A percentile compares a stretch with the other conserved stretches of the same genome.
These are phyloP conservation scores for Poicephalus meyeri DNA, from an alignment of 2,113 vertebrate genomes.

Conservation along the genomic window DNA sequence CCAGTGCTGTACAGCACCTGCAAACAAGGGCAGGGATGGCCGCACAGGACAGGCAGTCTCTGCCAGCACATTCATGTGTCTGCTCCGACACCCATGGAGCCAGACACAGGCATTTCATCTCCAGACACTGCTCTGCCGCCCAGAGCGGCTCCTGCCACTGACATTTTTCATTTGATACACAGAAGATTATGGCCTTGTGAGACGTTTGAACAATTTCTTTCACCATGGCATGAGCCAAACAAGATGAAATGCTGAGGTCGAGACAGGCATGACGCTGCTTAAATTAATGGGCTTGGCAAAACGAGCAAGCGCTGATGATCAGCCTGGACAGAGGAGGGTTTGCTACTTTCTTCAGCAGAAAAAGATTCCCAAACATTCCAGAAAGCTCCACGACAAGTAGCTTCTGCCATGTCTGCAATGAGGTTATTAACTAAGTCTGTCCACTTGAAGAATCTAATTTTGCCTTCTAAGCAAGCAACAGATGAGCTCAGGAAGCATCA, in stretches of 20 bases:
- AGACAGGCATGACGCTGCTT: neutral
- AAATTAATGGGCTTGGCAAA: neutral
- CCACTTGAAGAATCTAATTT: neutral
- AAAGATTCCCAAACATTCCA: neutral
- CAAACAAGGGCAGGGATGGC: neutral
- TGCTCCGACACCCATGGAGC: fast-evolving
- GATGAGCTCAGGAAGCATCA: neutral
- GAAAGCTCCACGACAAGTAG: neutral
- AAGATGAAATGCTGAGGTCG: neutral
- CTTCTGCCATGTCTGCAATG: neutral
- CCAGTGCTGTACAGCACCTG: fast-evolving
- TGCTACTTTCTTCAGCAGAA: neutral
- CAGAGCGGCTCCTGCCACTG: neutral
- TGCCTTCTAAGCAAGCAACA: conserved; percentile 4
- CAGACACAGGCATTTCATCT: neutral
- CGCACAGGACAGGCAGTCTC: fast-evolving
- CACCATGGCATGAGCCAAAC: neutral
- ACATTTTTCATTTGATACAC: neutral
- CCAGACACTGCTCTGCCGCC: neutral
- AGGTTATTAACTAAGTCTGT: neutral
- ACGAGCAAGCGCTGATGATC: neutral
- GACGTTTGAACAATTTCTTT: neutral
- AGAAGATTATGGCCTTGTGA: neutral
- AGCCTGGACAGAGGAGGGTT: neutral
- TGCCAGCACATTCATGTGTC: neutral